Evolutionary conservation across 2,888 invertebrate genomes (phyloP), one percentile per base, ranked within the genome.

Genomic region (Drosophila setosimentum): DNA sequence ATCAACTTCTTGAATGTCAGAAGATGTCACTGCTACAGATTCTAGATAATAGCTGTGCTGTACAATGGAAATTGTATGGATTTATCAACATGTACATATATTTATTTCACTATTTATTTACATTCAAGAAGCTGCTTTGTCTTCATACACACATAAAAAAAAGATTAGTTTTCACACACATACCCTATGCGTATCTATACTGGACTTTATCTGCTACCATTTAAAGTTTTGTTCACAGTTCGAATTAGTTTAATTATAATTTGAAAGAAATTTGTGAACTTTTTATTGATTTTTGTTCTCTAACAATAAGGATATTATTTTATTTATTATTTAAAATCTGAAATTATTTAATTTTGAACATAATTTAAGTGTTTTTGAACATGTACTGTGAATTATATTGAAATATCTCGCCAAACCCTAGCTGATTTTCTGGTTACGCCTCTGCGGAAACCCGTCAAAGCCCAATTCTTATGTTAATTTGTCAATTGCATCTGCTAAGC

Each of bases 381-480:
- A 35, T 35, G 16, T 35, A 6, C 35, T 35, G 6, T 18, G 35
- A 18, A 35, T 7, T 21, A 21, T 1, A 11, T 21, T 7, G 16
- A 45, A 45, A 24, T 16, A 24, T 45, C 21, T 24, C 3, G 16
- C 13, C 7, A 16, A 24, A 30, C 51, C 51, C 21, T 16, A 5
- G 8, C 8, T 2, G 16, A 3, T 53, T 21, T 53, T 0, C 32
- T 11, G 2, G 8, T 10, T 53, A 5, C 5, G 32, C 53, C 53
- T 18, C 7, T 54, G 24, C 45, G 18, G 21, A 6, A 3, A 24
- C 18, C 18, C 35, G 37, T 30, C 13, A 3, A 61, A 53, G 63
- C 68, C 45, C 54, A 73, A 86, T 87, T 83, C 74, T 76, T 69
- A 84, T 85, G 89, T 76, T 82, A 89, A 88, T 83, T 87, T 87